phyloP scores from a whole-genome alignment of 2,888 invertebrate species.

The Trichogramma dendrolimi region DNA sequence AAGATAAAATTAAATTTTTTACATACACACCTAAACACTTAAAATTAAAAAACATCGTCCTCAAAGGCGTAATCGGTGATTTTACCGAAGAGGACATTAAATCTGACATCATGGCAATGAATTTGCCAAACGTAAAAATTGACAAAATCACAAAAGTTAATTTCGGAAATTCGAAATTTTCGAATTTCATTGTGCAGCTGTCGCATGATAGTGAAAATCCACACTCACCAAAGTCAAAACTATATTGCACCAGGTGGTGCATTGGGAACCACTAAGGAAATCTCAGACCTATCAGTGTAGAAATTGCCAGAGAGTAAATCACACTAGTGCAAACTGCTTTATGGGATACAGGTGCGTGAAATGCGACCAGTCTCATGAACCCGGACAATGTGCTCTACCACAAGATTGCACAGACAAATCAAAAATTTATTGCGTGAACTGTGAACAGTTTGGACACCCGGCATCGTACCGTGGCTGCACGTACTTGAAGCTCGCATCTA shows the following conservation, averaged over 20 bases:
- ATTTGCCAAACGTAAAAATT: too few species aligned
- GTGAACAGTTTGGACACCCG: neutral
- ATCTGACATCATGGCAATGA: too few species aligned
- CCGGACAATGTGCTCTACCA: neutral
- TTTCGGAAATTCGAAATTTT: neutral
- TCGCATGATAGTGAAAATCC: slow-evolving; percentile 1
- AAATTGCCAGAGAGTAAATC: slow-evolving; percentile 17
- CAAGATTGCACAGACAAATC: neutral
- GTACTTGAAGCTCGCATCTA: too few species aligned
- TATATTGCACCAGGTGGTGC: slow-evolving; percentile 13
- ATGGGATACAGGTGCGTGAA: slow-evolving; percentile 14
- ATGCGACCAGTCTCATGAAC: slow-evolving; percentile 4
- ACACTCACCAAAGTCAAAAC: slow-evolving; percentile 5
- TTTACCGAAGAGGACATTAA: too few species aligned
- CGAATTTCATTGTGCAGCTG: neutral
- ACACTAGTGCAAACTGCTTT: slow-evolving; percentile 12
- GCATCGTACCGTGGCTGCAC: neutral
- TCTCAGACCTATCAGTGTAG: slow-evolving; percentile 12
- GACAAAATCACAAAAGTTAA: too few species aligned
- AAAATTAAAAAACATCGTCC: too few species aligned
- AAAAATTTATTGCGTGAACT: neutral
- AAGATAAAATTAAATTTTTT: too few species aligned
- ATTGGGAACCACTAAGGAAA: slow-evolving; percentile 15
- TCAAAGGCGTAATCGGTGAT: too few species aligned
- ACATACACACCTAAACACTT: too few species aligned